Evolutionary conservation across 2,113 vertebrate species (phyloP).

Genomic region (Dasypus novemcinctus): DNA sequence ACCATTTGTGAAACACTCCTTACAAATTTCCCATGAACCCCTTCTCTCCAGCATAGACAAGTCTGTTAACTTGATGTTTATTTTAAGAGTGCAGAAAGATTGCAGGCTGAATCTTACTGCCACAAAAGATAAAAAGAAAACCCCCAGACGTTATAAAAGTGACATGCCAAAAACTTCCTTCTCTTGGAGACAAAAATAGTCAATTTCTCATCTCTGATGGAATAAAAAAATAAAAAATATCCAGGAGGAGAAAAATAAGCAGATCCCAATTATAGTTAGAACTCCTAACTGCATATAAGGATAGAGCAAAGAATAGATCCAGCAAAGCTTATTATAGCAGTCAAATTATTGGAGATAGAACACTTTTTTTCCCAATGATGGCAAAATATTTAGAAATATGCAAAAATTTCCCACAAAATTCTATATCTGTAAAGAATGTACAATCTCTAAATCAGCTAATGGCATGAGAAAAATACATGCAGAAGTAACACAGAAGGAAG

Average conservation of each 20-base stretch:
- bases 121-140: constrained; percentile 2
- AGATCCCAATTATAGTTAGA: constrained; percentile 20
- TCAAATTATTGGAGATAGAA: constrained; percentile 8
- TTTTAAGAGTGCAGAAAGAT: constrained; percentile 16
- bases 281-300: constrained; percentile 37
- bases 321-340: not conserved
- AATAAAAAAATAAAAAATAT: not conserved
- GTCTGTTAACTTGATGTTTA: not conserved
- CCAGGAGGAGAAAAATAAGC: constrained; percentile 36
- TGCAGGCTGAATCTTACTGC: not conserved
- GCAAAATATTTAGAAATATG: constrained; percentile 49
- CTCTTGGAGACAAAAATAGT: constrained; percentile 1
- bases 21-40: not conserved
- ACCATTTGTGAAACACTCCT: not conserved
- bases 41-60: not conserved
- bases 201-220: not conserved
- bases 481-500: constrained; percentile 78
- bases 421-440: constrained; percentile 61
- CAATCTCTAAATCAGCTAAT: constrained; percentile 66
- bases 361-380: not conserved
- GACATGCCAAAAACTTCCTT: not conserved
- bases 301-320: not conserved
- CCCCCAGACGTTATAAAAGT: not conserved
- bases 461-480: constrained; percentile 62
- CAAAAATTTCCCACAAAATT: constrained; percentile 31